These are phyloP conservation scores for Pseudochromis fuscus DNA, from an alignment of 2,797 vertebrate species.

Conservation along the genomic window DNA sequence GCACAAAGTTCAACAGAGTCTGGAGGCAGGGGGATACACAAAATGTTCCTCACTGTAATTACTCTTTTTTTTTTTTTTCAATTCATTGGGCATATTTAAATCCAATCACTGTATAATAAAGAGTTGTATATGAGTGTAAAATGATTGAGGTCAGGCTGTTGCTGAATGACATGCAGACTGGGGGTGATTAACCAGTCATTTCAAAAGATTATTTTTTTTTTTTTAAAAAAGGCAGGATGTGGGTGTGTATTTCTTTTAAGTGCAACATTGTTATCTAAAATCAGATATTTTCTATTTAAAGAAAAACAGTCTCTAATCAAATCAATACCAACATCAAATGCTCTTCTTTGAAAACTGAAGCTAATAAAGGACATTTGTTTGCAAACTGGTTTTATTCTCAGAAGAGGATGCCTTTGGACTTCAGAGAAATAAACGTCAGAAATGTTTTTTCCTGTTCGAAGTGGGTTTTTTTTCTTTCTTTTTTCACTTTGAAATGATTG, in stretches of 20 bases:
- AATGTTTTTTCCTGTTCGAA: neutral
- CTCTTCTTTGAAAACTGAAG: constrained; percentile 5
- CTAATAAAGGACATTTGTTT: constrained; percentile 28
- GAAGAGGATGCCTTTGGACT: constrained; percentile 38
- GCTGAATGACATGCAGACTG: neutral
- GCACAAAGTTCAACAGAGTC: neutral
- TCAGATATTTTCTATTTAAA: no score
- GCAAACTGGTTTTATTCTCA: constrained; percentile 34
- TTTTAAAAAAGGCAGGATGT: neutral
- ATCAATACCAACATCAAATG: neutral
- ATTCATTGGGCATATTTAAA: constrained; percentile 15
- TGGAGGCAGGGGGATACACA: neutral
- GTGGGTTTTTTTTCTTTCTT: constrained; percentile 1
- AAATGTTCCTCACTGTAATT: neutral
- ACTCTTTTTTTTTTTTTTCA: neutral
- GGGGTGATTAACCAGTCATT: neutral
- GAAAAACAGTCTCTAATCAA: constrained; percentile 1
- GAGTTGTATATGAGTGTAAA: neutral
- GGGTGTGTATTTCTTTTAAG: constrained; percentile 2
- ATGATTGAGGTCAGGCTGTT: neutral
- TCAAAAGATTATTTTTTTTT: neutral
- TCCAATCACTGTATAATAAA: neutral
- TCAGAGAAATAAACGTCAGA: constrained; percentile 43
- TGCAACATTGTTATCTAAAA: neutral
- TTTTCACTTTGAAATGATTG: constrained; percentile 26